Evolutionary conservation across 2,888 invertebrate species (phyloP).

Genomic region (Zygothrica quintamaculata): DNA sequence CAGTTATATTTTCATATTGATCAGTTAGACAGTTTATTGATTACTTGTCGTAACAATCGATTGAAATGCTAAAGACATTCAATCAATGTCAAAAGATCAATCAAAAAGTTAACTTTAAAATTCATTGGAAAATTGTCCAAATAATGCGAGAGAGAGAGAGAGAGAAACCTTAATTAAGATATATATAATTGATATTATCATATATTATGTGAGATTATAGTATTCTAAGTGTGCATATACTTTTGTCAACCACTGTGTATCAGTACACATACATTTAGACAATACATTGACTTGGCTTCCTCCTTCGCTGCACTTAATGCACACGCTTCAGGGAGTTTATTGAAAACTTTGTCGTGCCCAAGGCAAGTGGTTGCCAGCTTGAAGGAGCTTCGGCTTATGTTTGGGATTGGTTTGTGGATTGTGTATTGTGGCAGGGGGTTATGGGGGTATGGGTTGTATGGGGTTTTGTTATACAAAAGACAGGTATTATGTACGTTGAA

Average conservation of each 20-base stretch:
- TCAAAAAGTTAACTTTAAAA: background rate
- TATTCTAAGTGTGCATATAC: no score
- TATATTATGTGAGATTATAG: no score
- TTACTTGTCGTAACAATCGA: no score
- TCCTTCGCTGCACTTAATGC: conserved; percentile 79
- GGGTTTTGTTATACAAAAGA: conserved; percentile 57
- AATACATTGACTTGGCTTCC: conserved; percentile 64
- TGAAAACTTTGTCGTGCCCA: conserved; percentile 80
- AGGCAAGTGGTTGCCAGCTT: conserved; percentile 48
- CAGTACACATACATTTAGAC: conserved; percentile 11
- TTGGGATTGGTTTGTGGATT: no score
- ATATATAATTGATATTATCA: no score
- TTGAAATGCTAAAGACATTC: background rate
- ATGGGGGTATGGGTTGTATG: background rate
- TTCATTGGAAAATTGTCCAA: no score
- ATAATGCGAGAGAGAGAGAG: no score
- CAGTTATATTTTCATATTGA: no score
- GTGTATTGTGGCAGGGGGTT: background rate
- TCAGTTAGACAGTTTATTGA: no score
- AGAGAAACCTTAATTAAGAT: no score
- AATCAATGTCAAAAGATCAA: background rate
- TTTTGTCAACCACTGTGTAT: conserved; percentile 46
- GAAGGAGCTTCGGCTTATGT: no score
- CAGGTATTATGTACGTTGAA: conserved; percentile 70
- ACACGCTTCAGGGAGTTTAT: conserved; percentile 82